These are phyloP conservation scores for Odontamblyopus rebecca DNA, from an alignment of 2,797 vertebrate genomes.

Conservation along the genomic window DNA sequence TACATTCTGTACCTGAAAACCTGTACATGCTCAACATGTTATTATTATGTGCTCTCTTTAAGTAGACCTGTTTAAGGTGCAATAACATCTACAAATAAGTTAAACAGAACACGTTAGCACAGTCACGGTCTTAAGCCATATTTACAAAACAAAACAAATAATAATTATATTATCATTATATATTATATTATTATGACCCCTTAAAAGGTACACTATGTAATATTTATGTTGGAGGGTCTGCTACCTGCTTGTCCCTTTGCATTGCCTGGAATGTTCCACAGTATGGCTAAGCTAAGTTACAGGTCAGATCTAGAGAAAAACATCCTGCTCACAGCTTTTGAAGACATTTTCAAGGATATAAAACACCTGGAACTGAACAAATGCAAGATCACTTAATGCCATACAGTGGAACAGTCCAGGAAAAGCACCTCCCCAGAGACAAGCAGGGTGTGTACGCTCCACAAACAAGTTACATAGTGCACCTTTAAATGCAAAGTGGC, in stretches of 20 bases:
- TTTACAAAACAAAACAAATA: slow-evolving; percentile 10
- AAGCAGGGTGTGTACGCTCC: not conserved
- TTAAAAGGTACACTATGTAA: too few species aligned
- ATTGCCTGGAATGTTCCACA: too few species aligned
- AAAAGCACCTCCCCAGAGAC: not conserved
- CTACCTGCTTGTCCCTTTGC: too few species aligned
- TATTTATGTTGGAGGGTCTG: too few species aligned
- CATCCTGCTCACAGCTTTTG: too few species aligned
- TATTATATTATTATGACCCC: too few species aligned
- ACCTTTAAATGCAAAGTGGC: not conserved
- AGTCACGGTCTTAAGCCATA: slow-evolving; percentile 17
- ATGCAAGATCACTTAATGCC: not conserved
- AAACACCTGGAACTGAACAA: not conserved
- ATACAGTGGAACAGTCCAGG: too few species aligned
- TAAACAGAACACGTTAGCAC: slow-evolving; percentile 33
- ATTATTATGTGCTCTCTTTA: slow-evolving; percentile 16
- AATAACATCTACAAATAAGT: slow-evolving; percentile 48
- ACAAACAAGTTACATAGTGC: not conserved
- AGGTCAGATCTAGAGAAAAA: too few species aligned
- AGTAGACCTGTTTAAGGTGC: slow-evolving; percentile 4
- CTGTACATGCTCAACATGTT: slow-evolving; percentile 47
- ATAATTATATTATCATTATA: not conserved
- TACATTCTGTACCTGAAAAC: slow-evolving; percentile 41
- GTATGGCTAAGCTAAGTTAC: too few species aligned
- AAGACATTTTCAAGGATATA: too few species aligned